Percentiles rank a stretch among this genome's conserved stretches.
These are phyloP conservation scores for Phoebastria nigripes DNA, from an alignment of 2,797 vertebrate genomes.

Conservation along the genomic window DNA sequence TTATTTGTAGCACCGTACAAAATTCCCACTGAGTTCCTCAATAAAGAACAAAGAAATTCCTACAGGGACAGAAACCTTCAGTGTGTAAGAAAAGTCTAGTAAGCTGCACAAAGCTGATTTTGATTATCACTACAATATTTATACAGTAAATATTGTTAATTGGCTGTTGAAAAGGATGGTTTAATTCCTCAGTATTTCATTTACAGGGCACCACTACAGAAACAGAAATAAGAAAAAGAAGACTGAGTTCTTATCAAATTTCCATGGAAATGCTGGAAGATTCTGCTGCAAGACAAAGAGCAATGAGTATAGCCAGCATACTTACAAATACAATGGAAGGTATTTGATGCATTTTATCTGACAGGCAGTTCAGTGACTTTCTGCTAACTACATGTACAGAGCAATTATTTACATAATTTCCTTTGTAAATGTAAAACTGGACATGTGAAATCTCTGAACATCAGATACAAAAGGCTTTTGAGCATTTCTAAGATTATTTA, in stretches of 20 bases:
- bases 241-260: constrained; percentile 82
- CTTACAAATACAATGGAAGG: constrained; percentile 96
- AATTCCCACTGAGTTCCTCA: neutral
- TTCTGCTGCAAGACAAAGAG: constrained; percentile 84
- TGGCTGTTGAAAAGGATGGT: constrained; percentile 8
- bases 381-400: neutral
- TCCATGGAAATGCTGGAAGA: constrained; percentile 86
- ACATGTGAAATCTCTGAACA: neutral
- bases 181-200: constrained; percentile 61
- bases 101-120: constrained; percentile 12
- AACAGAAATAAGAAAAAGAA: constrained; percentile 85
- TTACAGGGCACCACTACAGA: constrained; percentile 90
- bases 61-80: neutral
- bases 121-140: neutral
- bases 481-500: neutral
- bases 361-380: neutral
- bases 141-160: neutral
- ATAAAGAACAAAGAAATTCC: neutral
- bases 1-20: neutral
- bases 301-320: constrained; percentile 89
- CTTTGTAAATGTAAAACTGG: neutral
- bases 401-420: neutral
- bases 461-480: neutral
- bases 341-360: constrained; percentile 54
- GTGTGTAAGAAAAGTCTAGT: neutral